phyloP scores from a whole-genome alignment of 2,888 invertebrate species.

The Ornithoptera alexandrae region DNA sequence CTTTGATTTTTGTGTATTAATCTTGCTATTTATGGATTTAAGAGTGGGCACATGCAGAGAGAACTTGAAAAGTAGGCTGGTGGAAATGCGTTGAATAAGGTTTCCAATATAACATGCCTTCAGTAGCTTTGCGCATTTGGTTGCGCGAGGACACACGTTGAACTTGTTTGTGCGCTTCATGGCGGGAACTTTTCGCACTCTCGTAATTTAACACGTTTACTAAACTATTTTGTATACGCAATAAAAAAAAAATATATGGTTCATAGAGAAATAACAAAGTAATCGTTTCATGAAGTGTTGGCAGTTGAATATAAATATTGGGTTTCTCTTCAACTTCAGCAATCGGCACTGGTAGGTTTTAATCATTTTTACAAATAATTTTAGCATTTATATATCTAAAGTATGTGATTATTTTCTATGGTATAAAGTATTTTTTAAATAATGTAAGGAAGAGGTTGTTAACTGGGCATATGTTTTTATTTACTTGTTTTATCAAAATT shows the following conservation, averaged over 20 bases:
- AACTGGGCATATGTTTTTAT: too few relatives aligned
- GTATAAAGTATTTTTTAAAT: too few relatives aligned
- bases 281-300: constrained; percentile 6
- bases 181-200: constrained; percentile 71
- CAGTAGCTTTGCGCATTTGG: constrained; percentile 72
- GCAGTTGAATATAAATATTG: background rate
- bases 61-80: constrained; percentile 74
- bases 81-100: constrained; percentile 60
- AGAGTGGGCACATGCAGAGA: constrained; percentile 37
- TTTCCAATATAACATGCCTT: constrained; percentile 61
- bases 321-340: background rate
- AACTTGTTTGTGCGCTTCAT: constrained; percentile 48
- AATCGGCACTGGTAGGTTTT: constrained; percentile 18
- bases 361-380: background rate
- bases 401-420: too few relatives aligned
- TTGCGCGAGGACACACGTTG: constrained; percentile 55
- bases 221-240: constrained; percentile 1
- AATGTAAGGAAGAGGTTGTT: too few relatives aligned
- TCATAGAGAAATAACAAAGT: background rate
- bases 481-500: too few relatives aligned
- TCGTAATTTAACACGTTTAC: constrained; percentile 50
- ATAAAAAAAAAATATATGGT: background rate
- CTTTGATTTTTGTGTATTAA: constrained; percentile 15
- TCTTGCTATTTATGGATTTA: constrained; percentile 38
- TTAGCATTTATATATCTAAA: background rate